These are phyloP conservation scores for Chloropsis hardwickii DNA, from an alignment of 2,113 vertebrate genomes.

Conservation along the genomic window DNA sequence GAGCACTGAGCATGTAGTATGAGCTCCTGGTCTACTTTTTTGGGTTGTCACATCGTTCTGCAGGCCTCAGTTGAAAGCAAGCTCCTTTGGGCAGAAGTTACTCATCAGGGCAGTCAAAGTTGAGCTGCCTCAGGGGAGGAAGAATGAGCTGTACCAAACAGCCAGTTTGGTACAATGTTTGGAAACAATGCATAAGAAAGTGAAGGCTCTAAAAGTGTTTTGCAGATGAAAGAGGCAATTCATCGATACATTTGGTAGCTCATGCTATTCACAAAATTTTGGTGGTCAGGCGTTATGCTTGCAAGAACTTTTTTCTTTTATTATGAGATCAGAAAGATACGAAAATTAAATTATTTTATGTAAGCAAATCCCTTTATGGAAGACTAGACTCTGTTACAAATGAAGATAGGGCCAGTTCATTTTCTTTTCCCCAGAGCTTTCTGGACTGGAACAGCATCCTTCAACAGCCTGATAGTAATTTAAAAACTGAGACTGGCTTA, in stretches of 20 bases:
- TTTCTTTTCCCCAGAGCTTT: not conserved
- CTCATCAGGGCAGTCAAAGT: not conserved
- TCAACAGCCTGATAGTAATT: not conserved
- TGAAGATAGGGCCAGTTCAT: not conserved
- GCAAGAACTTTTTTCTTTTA: not conserved
- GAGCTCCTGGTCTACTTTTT: not conserved
- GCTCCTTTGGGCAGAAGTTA: not conserved
- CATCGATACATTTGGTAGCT: not conserved
- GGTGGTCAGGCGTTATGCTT: not conserved
- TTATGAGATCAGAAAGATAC: not conserved
- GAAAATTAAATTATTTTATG: not conserved
- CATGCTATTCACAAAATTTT: not conserved
- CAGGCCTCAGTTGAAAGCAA: not conserved
- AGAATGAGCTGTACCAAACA: not conserved
- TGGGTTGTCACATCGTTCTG: not conserved
- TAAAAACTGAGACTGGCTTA: not conserved
- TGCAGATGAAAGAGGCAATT: not conserved
- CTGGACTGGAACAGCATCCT: not conserved
- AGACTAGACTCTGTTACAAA: not conserved
- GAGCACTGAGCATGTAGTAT: rapidly evolving
- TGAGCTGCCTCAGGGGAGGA: not conserved
- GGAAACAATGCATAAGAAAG: not conserved
- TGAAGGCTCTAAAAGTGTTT: not conserved
- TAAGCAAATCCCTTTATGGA: not conserved
- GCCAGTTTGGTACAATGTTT: not conserved